Conservation (phyloP, 2,888 invertebrate species). For the Dyspetes luteomarginatus region DNA sequence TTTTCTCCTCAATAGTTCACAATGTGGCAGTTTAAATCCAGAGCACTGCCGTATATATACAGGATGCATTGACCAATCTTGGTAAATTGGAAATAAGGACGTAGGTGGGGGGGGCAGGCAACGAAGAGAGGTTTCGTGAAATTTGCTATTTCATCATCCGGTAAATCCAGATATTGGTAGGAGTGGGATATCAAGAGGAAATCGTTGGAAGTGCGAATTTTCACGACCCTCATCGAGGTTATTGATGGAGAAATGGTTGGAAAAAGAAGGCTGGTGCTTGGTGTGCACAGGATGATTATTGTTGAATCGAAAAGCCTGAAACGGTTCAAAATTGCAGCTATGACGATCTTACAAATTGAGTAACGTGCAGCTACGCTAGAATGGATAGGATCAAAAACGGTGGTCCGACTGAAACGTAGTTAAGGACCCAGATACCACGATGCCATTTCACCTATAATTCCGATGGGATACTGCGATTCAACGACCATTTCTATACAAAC, state of each 20-base stretch:
- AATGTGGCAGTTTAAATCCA: slow-evolving; percentile 21
- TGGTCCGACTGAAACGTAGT: neutral
- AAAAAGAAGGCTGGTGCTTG: slow-evolving; percentile 13
- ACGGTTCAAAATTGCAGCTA: neutral
- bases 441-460: neutral
- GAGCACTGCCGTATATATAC: neutral
- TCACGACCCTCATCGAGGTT: slow-evolving; percentile 3
- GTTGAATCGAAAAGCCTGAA: slow-evolving; percentile 14
- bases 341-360: slow-evolving; percentile 1
- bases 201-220: slow-evolving; percentile 45
- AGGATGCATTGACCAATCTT: neutral
- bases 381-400: too few species aligned
- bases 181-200: slow-evolving; percentile 31
- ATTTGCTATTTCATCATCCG: slow-evolving; percentile 51
- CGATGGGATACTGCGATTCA: slow-evolving; percentile 15
- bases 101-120: neutral
- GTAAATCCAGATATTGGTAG: neutral
- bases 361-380: neutral
- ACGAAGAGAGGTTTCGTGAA: slow-evolving; percentile 32
- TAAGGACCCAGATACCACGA: slow-evolving; percentile 1
- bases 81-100: slow-evolving; percentile 41
- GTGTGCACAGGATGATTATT: neutral
- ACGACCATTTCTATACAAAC: slow-evolving; percentile 10
- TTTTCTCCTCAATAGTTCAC: slow-evolving; percentile 11
- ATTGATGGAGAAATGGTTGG: slow-evolving; percentile 24